phyloP scores from a whole-genome alignment of 1,140 invertebrate species.

The Pseudomyrmex flavicornis region DNA sequence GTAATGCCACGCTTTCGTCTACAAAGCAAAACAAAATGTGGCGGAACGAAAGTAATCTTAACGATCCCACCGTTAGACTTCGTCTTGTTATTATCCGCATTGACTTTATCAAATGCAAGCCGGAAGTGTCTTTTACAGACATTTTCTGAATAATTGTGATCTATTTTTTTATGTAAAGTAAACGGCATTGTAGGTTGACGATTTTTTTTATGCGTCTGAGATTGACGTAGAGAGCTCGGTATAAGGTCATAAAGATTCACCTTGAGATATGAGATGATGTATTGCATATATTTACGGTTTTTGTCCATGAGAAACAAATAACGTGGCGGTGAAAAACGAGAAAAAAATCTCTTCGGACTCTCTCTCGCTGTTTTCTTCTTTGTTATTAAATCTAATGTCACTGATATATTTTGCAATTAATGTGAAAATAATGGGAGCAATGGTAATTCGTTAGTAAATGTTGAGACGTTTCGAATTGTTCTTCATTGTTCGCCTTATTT shows the following conservation, averaged over 20 bases:
- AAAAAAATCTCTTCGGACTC: too few relatives aligned
- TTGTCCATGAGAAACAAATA: too few relatives aligned
- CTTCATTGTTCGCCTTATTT: too few relatives aligned
- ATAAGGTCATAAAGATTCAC: slow-evolving; percentile 26
- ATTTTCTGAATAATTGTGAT: neutral
- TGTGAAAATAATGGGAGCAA: too few relatives aligned
- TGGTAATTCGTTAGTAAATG: too few relatives aligned
- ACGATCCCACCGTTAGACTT: neutral
- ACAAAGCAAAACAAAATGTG: neutral
- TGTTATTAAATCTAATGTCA: too few relatives aligned
- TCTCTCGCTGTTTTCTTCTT: too few relatives aligned
- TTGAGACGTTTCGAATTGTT: too few relatives aligned
- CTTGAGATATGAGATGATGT: neutral
- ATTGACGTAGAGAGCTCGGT: neutral
- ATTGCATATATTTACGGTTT: too few relatives aligned
- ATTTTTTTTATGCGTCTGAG: neutral
- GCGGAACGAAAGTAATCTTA: slow-evolving; percentile 37
- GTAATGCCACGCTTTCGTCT: slow-evolving; percentile 2
- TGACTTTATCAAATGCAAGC: slow-evolving; percentile 1
- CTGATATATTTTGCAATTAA: too few relatives aligned
- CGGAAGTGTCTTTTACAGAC: neutral
- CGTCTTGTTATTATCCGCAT: slow-evolving; percentile 17
- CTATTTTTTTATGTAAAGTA: neutral
- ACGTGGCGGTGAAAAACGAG: too few relatives aligned
- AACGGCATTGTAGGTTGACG: slow-evolving; percentile 11